Conservation (phyloP, 1,140 invertebrate species). For the Brachionus rubens region DNA sequence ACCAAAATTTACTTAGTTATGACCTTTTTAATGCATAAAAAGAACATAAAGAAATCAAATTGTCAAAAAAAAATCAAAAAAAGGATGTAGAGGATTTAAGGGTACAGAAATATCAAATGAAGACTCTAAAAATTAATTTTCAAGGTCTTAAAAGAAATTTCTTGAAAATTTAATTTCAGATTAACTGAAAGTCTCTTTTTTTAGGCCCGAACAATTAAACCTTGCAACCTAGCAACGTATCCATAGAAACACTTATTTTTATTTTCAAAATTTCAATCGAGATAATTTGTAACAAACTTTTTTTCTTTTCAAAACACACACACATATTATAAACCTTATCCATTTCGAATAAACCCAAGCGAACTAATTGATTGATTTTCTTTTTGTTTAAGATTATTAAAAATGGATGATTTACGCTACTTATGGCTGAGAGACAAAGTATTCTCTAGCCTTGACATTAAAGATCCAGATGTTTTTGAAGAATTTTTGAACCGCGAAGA, state of each 20-base stretch:
- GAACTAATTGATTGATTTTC: background rate
- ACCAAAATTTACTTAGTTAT: too few relatives aligned
- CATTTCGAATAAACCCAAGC: background rate
- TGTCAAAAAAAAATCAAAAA: too few relatives aligned
- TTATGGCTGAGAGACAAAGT: constrained; percentile 59
- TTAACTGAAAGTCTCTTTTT: too few relatives aligned
- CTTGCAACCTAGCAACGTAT: constrained; percentile 31
- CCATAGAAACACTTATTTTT: constrained; percentile 3
- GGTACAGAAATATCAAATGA: too few relatives aligned
- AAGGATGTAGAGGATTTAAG: too few relatives aligned
- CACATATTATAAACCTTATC: background rate
- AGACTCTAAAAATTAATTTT: too few relatives aligned
- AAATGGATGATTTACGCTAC: constrained; percentile 60
- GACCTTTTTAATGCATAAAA: too few relatives aligned
- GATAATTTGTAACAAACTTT: background rate
- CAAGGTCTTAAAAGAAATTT: too few relatives aligned
- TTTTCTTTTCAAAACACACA: background rate
- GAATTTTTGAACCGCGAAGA: constrained; percentile 59
- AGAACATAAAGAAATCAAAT: too few relatives aligned
- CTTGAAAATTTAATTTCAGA: too few relatives aligned
- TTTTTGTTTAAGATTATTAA: background rate
- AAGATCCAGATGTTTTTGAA: constrained; percentile 56
- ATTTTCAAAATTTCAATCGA: background rate
- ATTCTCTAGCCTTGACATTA: constrained; percentile 54
- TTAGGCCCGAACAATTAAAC: too few relatives aligned